These are phyloP conservation scores for Pao palembangensis DNA, from an alignment of 2,113 vertebrate species.

Conservation along the genomic window DNA sequence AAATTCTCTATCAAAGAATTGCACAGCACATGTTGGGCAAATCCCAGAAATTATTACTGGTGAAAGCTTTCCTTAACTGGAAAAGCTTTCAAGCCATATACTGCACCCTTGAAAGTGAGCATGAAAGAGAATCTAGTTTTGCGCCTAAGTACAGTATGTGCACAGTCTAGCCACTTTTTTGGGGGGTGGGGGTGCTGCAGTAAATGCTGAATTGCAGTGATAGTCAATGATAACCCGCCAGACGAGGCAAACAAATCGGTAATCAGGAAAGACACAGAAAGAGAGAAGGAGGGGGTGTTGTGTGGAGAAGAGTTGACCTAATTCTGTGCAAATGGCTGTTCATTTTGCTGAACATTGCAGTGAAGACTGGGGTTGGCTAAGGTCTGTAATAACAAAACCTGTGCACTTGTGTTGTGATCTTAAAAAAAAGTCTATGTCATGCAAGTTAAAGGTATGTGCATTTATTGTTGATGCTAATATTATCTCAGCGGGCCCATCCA, in stretches of 20 bases:
- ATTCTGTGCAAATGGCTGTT: slow-evolving; percentile 72
- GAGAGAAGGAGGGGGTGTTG: slow-evolving; percentile 38
- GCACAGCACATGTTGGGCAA: slow-evolving; percentile 2
- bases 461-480: too few relatives aligned
- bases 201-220: slow-evolving; percentile 39
- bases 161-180: background rate
- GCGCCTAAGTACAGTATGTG: background rate
- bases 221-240: slow-evolving; percentile 52
- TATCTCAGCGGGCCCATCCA: too few relatives aligned
- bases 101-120: slow-evolving; percentile 18
- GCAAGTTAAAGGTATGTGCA: background rate
- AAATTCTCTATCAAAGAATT: slow-evolving; percentile 26
- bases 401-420: background rate
- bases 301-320: slow-evolving; percentile 73
- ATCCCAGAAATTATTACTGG: slow-evolving; percentile 26
- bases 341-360: slow-evolving; percentile 32
- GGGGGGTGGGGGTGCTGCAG: background rate
- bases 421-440: background rate
- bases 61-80: slow-evolving; percentile 4
- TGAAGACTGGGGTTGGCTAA: slow-evolving; percentile 22
- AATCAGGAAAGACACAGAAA: slow-evolving; percentile 48
- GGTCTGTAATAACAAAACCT: background rate
- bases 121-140: slow-evolving; percentile 10
- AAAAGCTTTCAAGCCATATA: slow-evolving; percentile 12
- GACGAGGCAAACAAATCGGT: slow-evolving; percentile 45